Evolutionary conservation across 2,888 invertebrate species (phyloP).

Genomic region (Conomelus anceps): DNA sequence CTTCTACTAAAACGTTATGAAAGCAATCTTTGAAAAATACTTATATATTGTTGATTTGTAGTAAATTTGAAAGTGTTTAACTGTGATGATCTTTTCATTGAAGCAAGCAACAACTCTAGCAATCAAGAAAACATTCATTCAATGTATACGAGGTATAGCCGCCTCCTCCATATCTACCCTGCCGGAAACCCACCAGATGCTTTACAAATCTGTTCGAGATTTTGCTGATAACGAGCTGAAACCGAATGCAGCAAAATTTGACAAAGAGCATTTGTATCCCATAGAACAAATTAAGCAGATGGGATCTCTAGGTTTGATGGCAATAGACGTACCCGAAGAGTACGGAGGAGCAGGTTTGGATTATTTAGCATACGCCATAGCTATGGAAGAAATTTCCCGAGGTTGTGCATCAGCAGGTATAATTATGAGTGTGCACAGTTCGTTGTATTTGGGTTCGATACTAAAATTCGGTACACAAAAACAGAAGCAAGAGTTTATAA

Average conservation of each 20-base stretch:
- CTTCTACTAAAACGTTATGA: too few relatives aligned
- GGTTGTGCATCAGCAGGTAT: conserved; percentile 88
- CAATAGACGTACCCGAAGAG: conserved; percentile 70
- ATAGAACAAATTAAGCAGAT: conserved; percentile 75
- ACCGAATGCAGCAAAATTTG: conserved; percentile 77
- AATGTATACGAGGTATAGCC: conserved; percentile 1
- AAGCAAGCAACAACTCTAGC: too few relatives aligned
- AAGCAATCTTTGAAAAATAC: too few relatives aligned
- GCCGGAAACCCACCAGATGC: conserved; percentile 86
- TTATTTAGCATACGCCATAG: conserved; percentile 86
- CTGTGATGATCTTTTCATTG: too few relatives aligned
- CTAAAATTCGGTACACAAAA: conserved; percentile 68
- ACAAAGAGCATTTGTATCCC: conserved; percentile 78
- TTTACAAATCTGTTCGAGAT: conserved; percentile 85
- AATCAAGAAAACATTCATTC: not conserved
- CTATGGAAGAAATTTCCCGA: conserved; percentile 77
- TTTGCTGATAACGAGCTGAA: conserved; percentile 86
- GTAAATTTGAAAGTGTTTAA: too few relatives aligned
- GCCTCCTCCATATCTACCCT: conserved; percentile 45
- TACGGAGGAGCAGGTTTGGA: conserved; percentile 86
- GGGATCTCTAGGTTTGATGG: conserved; percentile 89
- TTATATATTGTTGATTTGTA: too few relatives aligned
- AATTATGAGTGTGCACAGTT: conserved; percentile 93
- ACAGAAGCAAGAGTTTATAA: conserved; percentile 72
- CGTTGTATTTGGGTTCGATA: conserved; percentile 79